These are phyloP conservation scores for Andricus quercusramuli DNA, from an alignment of 2,888 invertebrate species.

Conservation along the genomic window DNA sequence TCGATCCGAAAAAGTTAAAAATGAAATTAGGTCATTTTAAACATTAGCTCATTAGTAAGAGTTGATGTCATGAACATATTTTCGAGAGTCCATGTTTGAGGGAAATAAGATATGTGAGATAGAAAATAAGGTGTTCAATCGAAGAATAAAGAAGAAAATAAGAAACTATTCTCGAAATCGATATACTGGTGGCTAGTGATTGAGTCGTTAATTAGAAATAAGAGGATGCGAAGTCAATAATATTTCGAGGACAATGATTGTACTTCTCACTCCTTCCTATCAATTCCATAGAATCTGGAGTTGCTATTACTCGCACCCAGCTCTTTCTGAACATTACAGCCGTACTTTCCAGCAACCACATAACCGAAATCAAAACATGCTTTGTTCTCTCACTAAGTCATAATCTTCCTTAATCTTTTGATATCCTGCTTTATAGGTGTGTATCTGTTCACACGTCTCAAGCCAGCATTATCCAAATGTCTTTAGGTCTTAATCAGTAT, in stretches of 20 bases:
- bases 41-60: not conserved
- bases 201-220: not conserved
- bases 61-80: not conserved
- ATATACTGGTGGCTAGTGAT: not conserved
- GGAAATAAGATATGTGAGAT: not conserved
- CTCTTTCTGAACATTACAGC: not conserved
- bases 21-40: not conserved
- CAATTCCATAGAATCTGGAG: not conserved
- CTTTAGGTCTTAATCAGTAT: not conserved
- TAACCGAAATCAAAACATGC: not conserved
- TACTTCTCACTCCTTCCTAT: not conserved
- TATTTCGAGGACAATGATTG: too few relatives aligned
- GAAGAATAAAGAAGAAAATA: not conserved
- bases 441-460: not conserved
- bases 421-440: not conserved
- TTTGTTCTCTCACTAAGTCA: not conserved
- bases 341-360: not conserved
- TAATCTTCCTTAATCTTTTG: not conserved
- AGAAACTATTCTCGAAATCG: too few relatives aligned
- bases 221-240: not conserved
- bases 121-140: not conserved
- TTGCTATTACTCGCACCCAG: not conserved
- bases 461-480: not conserved
- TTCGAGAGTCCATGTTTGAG: not conserved
- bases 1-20: not conserved